A percentile compares a stretch with the other conserved stretches of the same genome.
These are phyloP conservation scores for Hipparchia semele DNA, from an alignment of 2,888 invertebrate genomes.

Conservation along the genomic window DNA sequence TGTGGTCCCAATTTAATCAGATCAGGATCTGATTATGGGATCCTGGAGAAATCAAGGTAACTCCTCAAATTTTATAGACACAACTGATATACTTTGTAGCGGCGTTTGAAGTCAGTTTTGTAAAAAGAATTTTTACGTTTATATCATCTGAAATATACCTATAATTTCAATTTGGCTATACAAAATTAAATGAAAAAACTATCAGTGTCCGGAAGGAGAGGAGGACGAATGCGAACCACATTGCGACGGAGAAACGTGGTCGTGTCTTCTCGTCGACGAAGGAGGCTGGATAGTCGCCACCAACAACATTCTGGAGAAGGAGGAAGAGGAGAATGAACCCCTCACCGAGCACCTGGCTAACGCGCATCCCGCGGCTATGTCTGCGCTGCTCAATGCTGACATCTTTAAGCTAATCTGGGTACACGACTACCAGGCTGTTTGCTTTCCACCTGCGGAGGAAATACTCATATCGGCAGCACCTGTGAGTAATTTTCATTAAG, in stretches of 20 bases:
- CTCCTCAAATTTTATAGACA: no score
- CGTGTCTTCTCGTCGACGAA: slow-evolving; percentile 72
- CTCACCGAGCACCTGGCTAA: slow-evolving; percentile 63
- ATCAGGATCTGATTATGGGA: no score
- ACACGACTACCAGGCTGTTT: slow-evolving; percentile 74
- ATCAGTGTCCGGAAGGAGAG: slow-evolving; percentile 42
- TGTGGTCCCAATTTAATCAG: no score
- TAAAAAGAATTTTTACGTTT: no score
- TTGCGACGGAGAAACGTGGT: slow-evolving; percentile 68
- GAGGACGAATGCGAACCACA: slow-evolving; percentile 60
- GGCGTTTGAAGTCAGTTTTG: no score
- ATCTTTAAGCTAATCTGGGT: slow-evolving; percentile 70
- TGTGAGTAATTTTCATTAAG: slow-evolving; percentile 47
- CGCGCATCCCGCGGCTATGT: slow-evolving; percentile 64
- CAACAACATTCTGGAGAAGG: slow-evolving; percentile 45
- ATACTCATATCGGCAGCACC: slow-evolving; percentile 45
- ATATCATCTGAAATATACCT: no score
- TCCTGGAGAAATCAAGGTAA: no score
- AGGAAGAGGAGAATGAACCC: slow-evolving; percentile 50
- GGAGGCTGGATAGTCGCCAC: slow-evolving; percentile 70
- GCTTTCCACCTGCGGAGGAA: slow-evolving; percentile 53
- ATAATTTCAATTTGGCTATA: no score
- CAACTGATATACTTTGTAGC: no score
- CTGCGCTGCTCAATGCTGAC: slow-evolving; percentile 58
- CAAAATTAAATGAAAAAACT: no score